Percentiles rank a stretch among this genome's conserved stretches.
phyloP scores from a whole-genome alignment of 2,888 invertebrate species.

The Nephrotoma guestfalica region DNA sequence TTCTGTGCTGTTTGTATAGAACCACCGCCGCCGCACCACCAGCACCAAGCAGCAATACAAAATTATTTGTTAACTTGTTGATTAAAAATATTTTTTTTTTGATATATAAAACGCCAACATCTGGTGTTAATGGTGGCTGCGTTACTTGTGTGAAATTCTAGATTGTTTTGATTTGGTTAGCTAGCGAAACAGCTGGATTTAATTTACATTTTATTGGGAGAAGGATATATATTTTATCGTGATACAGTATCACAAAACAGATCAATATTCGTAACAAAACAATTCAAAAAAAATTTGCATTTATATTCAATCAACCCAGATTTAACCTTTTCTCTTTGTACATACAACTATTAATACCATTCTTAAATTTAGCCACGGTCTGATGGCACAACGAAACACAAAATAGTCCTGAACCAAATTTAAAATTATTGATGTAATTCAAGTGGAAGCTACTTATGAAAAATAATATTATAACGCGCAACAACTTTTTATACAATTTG shows the following conservation, averaged over 20 bases:
- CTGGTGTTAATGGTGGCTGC: neutral
- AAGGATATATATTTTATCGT: neutral
- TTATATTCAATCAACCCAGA: neutral
- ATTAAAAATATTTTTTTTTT: neutral
- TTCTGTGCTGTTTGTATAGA: neutral
- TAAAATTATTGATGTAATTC: neutral
- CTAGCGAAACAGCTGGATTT: neutral
- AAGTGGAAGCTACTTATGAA: neutral
- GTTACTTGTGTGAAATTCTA: neutral
- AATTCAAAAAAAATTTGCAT: neutral
- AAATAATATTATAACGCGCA: neutral
- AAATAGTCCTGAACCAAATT: neutral
- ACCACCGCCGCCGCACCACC: neutral
- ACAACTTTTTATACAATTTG: neutral
- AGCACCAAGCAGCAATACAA: neutral
- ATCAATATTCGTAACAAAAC: neutral
- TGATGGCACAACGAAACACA: neutral
- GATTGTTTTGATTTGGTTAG: neutral
- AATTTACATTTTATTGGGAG: neutral
- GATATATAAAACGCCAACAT: neutral
- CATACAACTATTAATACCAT: neutral
- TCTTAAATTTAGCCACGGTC: neutral
- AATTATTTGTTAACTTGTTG: neutral
- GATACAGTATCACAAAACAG: neutral
- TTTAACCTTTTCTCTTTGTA: neutral